phyloP scores from a whole-genome alignment of 2,888 invertebrate genomes.

The Oxycera nigricornis region DNA sequence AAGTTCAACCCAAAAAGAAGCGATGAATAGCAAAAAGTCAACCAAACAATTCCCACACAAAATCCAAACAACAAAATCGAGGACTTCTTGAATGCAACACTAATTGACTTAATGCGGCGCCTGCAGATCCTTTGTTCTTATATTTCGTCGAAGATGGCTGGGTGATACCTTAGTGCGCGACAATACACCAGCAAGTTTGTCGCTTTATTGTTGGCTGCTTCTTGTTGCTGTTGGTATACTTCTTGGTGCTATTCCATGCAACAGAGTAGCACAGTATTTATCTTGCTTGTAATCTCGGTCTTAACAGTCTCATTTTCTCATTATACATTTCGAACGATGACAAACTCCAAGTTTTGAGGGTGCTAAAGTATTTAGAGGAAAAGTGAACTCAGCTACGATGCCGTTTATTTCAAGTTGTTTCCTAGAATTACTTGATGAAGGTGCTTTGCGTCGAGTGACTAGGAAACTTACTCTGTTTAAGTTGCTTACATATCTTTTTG shows the following conservation, averaged over 20 bases:
- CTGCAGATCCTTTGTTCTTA: slow-evolving; percentile 43
- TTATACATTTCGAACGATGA: slow-evolving; percentile 38
- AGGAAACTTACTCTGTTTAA: too few relatives aligned
- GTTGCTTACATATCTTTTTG: too few relatives aligned
- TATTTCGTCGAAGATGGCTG: slow-evolving; percentile 34
- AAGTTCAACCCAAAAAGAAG: neutral
- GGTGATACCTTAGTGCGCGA: slow-evolving; percentile 23
- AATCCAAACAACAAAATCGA: slow-evolving; percentile 27
- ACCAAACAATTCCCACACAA: neutral
- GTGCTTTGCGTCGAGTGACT: too few relatives aligned
- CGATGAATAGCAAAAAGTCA: neutral
- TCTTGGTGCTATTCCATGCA: neutral
- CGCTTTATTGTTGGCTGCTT: neutral
- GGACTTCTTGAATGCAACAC: slow-evolving; percentile 42
- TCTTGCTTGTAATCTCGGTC: slow-evolving; percentile 40
- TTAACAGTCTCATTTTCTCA: slow-evolving; percentile 42
- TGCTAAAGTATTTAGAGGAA: neutral
- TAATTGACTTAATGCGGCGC: slow-evolving; percentile 45
- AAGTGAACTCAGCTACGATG: too few relatives aligned
- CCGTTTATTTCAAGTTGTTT: too few relatives aligned
- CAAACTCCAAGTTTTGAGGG: neutral
- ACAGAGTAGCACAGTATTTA: slow-evolving; percentile 24
- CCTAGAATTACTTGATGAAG: too few relatives aligned
- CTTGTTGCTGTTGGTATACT: neutral
- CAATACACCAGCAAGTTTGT: neutral